These are phyloP conservation scores for Larimichthys crocea DNA, from an alignment of 2,113 vertebrate genomes.

Conservation along the genomic window DNA sequence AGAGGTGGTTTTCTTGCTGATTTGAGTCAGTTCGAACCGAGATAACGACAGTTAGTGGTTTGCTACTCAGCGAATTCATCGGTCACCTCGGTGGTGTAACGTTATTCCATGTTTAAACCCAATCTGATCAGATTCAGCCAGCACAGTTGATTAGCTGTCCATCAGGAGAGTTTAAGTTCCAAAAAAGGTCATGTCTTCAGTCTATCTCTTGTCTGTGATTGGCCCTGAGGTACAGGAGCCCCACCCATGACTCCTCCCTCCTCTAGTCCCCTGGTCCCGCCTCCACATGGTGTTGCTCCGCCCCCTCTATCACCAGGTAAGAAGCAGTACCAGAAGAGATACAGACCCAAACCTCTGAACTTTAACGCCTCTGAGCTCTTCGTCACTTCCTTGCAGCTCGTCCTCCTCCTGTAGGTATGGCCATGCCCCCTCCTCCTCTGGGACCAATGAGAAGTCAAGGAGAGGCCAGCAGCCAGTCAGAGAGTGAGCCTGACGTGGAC, in stretches of 20 bases:
- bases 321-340: neutral
- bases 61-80: too few species aligned
- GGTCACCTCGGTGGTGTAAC: too few species aligned
- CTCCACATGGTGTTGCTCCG: constrained; percentile 57
- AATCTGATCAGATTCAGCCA: too few species aligned
- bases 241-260: constrained; percentile 52
- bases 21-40: too few species aligned
- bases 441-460: constrained; percentile 39
- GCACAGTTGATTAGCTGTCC: too few species aligned
- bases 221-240: constrained; percentile 48
- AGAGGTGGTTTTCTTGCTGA: too few species aligned
- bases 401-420: constrained; percentile 25
- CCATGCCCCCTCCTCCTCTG: constrained; percentile 33
- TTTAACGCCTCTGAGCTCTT: neutral
- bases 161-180: too few species aligned
- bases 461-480: constrained; percentile 51
- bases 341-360: neutral
- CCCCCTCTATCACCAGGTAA: constrained; percentile 55
- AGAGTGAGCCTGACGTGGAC: constrained; percentile 78
- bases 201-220: constrained; percentile 17
- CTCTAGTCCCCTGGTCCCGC: constrained; percentile 73
- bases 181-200: too few species aligned
- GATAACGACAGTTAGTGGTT: too few species aligned
- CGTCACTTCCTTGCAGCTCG: constrained; percentile 4
- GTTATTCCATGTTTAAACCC: too few species aligned